Conservation (phyloP, 2,113 vertebrate species). For the Coracopsis vasa region DNA sequence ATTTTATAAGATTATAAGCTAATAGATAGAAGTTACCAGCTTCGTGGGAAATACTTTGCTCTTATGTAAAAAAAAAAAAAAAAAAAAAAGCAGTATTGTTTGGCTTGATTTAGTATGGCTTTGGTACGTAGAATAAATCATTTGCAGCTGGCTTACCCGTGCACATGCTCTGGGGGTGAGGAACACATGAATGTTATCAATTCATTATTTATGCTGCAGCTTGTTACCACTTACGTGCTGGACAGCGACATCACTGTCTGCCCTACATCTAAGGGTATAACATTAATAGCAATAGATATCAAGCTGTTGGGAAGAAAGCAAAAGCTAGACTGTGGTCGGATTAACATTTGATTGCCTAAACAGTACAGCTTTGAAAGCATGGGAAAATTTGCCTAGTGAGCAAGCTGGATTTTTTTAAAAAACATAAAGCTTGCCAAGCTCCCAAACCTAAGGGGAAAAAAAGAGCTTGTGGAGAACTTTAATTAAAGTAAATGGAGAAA, state of each 20-base stretch:
- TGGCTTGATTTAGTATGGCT: conserved; percentile 60
- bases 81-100: conserved; percentile 43
- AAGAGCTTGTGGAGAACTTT: conserved; percentile 6
- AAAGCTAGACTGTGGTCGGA: conserved; percentile 64
- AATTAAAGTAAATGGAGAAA: conserved; percentile 37
- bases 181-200: conserved; percentile 71
- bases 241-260: conserved; percentile 55
- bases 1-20: conserved; percentile 49
- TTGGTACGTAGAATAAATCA: conserved; percentile 64
- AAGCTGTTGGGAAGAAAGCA: conserved; percentile 67
- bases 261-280: conserved; percentile 20
- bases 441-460: conserved; percentile 18
- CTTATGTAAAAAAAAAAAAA: not conserved
- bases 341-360: conserved; percentile 67
- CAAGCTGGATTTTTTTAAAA: conserved; percentile 36
- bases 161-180: conserved; percentile 33
- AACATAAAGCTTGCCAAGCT: conserved; percentile 36
- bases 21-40: conserved; percentile 55
- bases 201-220: conserved; percentile 56
- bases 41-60: conserved; percentile 67
- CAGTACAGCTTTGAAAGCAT: conserved; percentile 33
- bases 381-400: conserved; percentile 44
- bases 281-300: conserved; percentile 42
- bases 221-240: conserved; percentile 35
- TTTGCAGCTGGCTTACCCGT: conserved; percentile 64